Evolutionary conservation across 2,797 vertebrate genomes (phyloP), one percentile per base, ranked within the genome.

Genomic region (Anguilla anguilla): DNA sequence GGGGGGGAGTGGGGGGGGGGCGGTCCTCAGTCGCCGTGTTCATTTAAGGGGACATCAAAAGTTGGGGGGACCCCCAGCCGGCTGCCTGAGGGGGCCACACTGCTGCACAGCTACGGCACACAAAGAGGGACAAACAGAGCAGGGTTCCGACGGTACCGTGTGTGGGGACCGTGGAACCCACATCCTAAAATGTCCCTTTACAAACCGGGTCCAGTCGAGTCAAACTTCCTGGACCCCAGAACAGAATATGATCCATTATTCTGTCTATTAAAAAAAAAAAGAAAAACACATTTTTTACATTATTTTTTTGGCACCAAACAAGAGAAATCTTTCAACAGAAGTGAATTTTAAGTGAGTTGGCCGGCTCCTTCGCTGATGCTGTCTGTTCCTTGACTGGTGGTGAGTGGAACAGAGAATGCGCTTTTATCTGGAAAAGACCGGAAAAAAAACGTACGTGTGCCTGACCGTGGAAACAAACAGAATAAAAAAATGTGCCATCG

Each of bases 251-350:
- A 31, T 39, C 90, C 28, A 72, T 59, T 25, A 57, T 31, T 28
- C 28, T 39, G 61, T 83, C 87, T 87, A 89, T 86, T 86, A 85
- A n/a, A 25, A n/a, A 64, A 64, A 4, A 35, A 61, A 17, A 22
- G 22, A 19, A 51, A 17, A 3, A 28, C 28, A 69, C 55, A 9
- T 7, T 69, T 31, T 11, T n/a, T 69, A 69, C 67, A 86, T 84
- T 69, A 85, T 89, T 83, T 85, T 92, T 96, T 95, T 96, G 96
- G 95, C 95, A 96, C 94, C 90, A 91, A 90, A 91, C 90, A 89
- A 89, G 90, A 93, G 92, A 92, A 92, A 92, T 91, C 57, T 84
- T 91, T 91, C 53, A 88, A 39, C 53, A 83, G 90, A 88, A 88
- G 88, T 22, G 0, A 85, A 88, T 46, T 81, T 39, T 19, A 39